phyloP scores from a whole-genome alignment of 2,797 vertebrate species.

The Schizopygopsis pylzovi region DNA sequence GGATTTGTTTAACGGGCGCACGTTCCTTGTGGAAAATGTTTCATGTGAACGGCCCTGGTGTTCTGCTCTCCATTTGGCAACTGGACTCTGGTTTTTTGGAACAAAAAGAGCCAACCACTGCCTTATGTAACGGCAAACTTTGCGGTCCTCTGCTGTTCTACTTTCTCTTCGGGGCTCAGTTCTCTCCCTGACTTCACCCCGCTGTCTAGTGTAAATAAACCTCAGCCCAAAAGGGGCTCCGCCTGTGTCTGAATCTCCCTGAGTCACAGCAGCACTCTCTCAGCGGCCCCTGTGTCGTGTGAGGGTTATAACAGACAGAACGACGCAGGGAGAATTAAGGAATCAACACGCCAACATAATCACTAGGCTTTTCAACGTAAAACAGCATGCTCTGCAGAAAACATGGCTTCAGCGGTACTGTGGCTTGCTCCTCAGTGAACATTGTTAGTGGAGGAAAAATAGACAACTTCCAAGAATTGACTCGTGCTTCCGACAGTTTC shows the following conservation, averaged over 20 bases:
- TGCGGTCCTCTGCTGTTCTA: conserved; percentile 14
- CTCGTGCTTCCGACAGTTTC: neutral
- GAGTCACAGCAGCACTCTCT: conserved; percentile 10
- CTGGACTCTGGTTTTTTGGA: conserved; percentile 14
- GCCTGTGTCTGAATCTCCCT: neutral
- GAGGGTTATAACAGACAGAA: neutral
- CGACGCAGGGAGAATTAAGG: neutral
- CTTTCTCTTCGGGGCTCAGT: neutral
- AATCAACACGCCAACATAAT: conserved; percentile 5
- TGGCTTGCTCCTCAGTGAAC: neutral
- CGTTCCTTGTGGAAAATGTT: neutral
- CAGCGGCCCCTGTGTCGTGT: neutral
- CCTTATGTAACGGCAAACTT: conserved; percentile 19
- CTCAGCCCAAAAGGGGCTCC: conserved; percentile 32
- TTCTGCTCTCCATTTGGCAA: conserved; percentile 31
- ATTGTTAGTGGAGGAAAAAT: conserved; percentile 13
- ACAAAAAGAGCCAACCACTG: conserved; percentile 10
- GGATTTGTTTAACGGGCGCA: neutral
- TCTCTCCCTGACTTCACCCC: conserved; percentile 37
- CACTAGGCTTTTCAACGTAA: neutral
- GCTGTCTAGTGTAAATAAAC: conserved; percentile 52
- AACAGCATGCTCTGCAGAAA: conserved; percentile 10
- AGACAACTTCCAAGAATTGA: conserved; percentile 28
- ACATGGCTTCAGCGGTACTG: neutral
- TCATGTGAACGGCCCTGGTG: neutral